Evolutionary conservation across 2,113 vertebrate species (phyloP), one percentile per base, ranked within the genome.

Genomic region (Turdus rufiventris): DNA sequence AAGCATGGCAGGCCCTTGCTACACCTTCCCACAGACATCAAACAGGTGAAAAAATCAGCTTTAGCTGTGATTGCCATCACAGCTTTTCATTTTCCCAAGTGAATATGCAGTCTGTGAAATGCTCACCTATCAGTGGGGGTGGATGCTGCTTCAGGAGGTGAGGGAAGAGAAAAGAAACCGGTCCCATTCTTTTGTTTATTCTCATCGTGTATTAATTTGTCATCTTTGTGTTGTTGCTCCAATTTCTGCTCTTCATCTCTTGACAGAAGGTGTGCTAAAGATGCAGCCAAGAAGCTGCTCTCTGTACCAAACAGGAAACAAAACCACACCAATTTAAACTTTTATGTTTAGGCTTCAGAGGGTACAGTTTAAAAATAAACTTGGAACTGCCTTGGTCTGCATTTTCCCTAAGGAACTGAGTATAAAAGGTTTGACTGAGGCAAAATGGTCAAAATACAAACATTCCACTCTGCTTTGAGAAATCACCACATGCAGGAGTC

Each of bases 41-140:
- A 33, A 68, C 25, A 65, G 45, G 62, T 79, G 57, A 48, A 85
- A 72, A 75, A 60, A 25, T 40, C 34, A 75, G 19, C 5, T 77
- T 88, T 86, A 71, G 23, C 48, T 80, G 15, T 29, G 34, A 71
- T 26, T 65, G 36, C 26, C 60, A 79, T 15, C 54, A 56, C 1
- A 8, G n/a, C 18, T 70, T 53, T 70, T 65, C 13, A n/a, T 48
- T 81, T 79, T 42, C 25, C 36, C 36, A 56, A 58, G 40, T 31
- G 50, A 75, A 43, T 36, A 28, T 40, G 38, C 10, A 72, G 61
- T 34, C 47, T 40, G 2, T 42, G 48, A 20, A 92, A 85, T 47
- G 91, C 97, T 94, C 96, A 99, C 99, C 96, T 84, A 60, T 97
- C 72, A 31, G 95, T 84, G 13, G 93, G 95, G 34, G 94, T 96